Conservation (phyloP, 2,113 vertebrate genomes). For the Orientallactaga bullata region DNA sequence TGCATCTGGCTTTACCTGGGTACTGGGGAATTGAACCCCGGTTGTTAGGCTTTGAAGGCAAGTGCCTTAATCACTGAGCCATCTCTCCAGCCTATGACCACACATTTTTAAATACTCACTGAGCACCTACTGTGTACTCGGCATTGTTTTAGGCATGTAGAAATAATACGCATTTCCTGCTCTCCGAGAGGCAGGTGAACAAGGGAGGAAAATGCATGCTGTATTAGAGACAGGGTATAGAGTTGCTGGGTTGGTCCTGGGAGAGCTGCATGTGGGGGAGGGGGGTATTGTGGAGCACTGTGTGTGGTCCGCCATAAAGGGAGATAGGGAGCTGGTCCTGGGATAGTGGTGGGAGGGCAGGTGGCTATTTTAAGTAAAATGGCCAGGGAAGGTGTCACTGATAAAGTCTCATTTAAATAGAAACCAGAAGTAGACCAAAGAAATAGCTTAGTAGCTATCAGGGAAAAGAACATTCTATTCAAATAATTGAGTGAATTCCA, state of each 20-base stretch:
- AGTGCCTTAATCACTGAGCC: too few species aligned
- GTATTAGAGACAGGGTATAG: not conserved
- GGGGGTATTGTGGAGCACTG: rapidly evolving
- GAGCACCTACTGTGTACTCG: not conserved
- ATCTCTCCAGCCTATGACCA: not conserved
- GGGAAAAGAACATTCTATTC: slow-evolving; percentile 46
- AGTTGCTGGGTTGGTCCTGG: too few species aligned
- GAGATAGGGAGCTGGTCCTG: not conserved
- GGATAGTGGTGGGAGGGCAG: not conserved
- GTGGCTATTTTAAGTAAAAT: slow-evolving; percentile 56
- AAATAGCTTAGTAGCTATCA: slow-evolving; percentile 8
- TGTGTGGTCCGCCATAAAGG: not conserved
- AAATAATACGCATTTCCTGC: not conserved
- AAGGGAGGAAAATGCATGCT: not conserved
- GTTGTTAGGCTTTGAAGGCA: too few species aligned
- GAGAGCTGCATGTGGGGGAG: rapidly evolving
- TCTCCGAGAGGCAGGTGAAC: not conserved
- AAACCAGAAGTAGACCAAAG: slow-evolving; percentile 46
- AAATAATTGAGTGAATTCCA: slow-evolving; percentile 31
- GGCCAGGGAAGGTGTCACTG: not conserved
- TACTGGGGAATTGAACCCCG: too few species aligned
- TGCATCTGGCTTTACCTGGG: too few species aligned
- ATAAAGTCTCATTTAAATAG: slow-evolving; percentile 50
- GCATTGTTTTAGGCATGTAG: not conserved
- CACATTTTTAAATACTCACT: not conserved